Evolutionary conservation across 1,140 invertebrate genomes (phyloP), one percentile per base, ranked within the genome.

Genomic region (Drosophila obscura): DNA sequence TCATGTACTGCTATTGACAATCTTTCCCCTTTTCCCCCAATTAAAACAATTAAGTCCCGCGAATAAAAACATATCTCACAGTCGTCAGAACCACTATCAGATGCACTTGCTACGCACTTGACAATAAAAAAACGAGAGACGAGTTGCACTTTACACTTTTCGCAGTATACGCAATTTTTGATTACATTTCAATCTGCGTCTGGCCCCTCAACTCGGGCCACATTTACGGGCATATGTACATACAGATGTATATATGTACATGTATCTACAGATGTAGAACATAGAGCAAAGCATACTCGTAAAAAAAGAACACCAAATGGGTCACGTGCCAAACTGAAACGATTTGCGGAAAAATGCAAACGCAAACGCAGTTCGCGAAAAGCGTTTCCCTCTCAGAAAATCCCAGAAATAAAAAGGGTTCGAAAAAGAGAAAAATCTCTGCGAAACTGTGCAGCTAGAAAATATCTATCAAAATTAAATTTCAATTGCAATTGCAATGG

Each of bases 401-500:
- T 48, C 13, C 15, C 13, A 24, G 57, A 35, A 43, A 44, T 22
- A 11, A n/a, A 7, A 9, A 1, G 39, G 35, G 16, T n/a, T n/a
- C 1, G 8, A 19, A 45, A 15, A 11, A 2, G 24, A 7, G 28
- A 15, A 26, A 51, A 52, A 11, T 28, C 15, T 39, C 35, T 39
- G 41, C 22, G 24, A 24, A 50, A 58, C 68, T 62, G 59, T 64
- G 28, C 51, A 57, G 50, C 63, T 62, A 31, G 69, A 75, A 80
- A 75, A 77, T 78, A 75, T 87, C 59, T 81, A 79, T 78, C 71
- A 61, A 88, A 87, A 87, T 87, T 82, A 76, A 79, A 82, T 88
- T 87, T 75, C 78, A 72, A 72, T 68, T 76, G 56, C 71, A 61
- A 71, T 63, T 46, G 55, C 56, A 72, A 48, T 55, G 46, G 50